Percentiles rank a stretch among this genome's conserved stretches.
phyloP scores from a whole-genome alignment of 2,888 invertebrate genomes.

The Thecophora atra region DNA sequence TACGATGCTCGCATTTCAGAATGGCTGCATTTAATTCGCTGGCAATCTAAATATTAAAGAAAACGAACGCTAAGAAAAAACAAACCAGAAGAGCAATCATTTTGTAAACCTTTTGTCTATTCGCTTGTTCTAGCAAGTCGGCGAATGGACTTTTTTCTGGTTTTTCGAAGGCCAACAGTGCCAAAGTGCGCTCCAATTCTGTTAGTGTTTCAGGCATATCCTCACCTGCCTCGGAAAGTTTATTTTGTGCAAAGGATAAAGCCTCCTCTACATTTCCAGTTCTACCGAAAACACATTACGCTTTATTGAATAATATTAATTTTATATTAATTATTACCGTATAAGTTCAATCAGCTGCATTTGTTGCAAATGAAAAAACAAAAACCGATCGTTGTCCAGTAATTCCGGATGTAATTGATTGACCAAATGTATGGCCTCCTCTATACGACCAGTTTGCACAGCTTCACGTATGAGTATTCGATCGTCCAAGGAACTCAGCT shows the following conservation, averaged over 20 bases:
- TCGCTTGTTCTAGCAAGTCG: constrained; percentile 90
- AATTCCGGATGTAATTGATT: constrained; percentile 95
- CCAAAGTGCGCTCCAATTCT: constrained; percentile 93
- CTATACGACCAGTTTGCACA: constrained; percentile 90
- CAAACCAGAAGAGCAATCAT: not conserved
- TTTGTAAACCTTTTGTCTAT: constrained; percentile 84
- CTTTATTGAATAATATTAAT: not conserved
- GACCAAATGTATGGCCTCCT: constrained; percentile 92
- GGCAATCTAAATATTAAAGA: constrained; percentile 75
- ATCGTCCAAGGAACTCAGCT: constrained; percentile 87
- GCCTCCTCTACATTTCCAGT: constrained; percentile 85
- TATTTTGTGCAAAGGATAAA: constrained; percentile 84
- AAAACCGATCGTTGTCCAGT: constrained; percentile 91
- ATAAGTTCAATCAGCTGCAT: constrained; percentile 65
- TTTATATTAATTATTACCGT: constrained; percentile 48
- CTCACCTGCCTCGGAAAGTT: constrained; percentile 86
- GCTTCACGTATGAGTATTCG: constrained; percentile 92
- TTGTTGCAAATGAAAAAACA: constrained; percentile 91
- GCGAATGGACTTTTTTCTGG: constrained; percentile 95
- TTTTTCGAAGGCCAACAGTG: constrained; percentile 95
- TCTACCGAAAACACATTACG: constrained; percentile 56
- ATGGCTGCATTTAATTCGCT: constrained; percentile 98
- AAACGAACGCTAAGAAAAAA: constrained; percentile 27
- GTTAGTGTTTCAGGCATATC: constrained; percentile 74
- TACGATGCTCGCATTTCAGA: constrained; percentile 90